Evolutionary conservation across 2,113 vertebrate genomes (phyloP).

Genomic region (Rhizomys pruinosus): DNA sequence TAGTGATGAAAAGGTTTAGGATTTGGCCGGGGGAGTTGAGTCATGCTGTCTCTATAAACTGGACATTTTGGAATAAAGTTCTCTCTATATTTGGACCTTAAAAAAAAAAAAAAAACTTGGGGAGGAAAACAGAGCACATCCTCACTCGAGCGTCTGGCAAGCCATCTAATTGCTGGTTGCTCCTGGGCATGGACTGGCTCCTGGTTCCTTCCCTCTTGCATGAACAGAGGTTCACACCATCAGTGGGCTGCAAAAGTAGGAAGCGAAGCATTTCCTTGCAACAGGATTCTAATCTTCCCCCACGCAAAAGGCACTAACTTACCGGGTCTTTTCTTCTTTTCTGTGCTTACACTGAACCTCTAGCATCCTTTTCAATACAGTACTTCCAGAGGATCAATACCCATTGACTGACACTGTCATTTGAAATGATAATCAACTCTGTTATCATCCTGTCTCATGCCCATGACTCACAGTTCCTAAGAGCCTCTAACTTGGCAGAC

Average conservation of each 20-base stretch:
- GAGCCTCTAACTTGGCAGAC: neutral
- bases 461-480: conserved; percentile 7
- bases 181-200: neutral
- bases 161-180: neutral
- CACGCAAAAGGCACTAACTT: conserved; percentile 11
- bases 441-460: neutral
- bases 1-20: too few relatives aligned
- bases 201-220: neutral
- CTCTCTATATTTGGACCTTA: too few relatives aligned
- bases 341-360: conserved; percentile 49
- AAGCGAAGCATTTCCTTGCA: conserved; percentile 16
- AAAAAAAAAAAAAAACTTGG: too few relatives aligned
- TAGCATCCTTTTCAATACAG: neutral
- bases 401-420: conserved; percentile 55
- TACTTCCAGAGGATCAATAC: conserved; percentile 46
- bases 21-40: too few relatives aligned
- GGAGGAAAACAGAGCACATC: neutral
- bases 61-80: too few relatives aligned
- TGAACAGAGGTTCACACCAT: neutral
- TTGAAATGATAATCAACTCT: conserved; percentile 47
- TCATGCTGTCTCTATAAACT: too few relatives aligned
- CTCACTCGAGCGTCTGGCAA: conserved; percentile 15
- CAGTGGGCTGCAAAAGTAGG: neutral
- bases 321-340: neutral
- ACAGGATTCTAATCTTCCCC: neutral